Evolutionary conservation across 1,140 invertebrate genomes (phyloP), one percentile per base, ranked within the genome.

Genomic region (Amphibalanus amphitrite): DNA sequence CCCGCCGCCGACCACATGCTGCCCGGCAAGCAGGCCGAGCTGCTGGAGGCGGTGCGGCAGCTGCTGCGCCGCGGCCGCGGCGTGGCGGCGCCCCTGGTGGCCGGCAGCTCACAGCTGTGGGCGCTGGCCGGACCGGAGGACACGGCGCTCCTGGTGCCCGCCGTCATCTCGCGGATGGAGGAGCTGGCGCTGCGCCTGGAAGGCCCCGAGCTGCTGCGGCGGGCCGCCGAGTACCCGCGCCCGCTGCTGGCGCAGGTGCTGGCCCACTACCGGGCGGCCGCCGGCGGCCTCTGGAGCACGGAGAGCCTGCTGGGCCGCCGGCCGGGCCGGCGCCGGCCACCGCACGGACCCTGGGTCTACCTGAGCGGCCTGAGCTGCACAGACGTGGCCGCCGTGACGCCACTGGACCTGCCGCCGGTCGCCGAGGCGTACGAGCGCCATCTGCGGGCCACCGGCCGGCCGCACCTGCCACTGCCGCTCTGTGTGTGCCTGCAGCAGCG

Each of bases 401-500:
- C 65, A 8, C 65, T 67, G 8, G 65, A 67, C 28, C n/a, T 67
- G n/a, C 6, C 23, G 28, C 65, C 65, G 3, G 28, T 67, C 10
- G 65, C 65, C 65, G 65, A 67, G 65, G n/a, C 8, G 28, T 28
- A 28, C 10, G 65, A 67, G n/a, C 6, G 65, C 0, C 65, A 67
- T n/a, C 65, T 67, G 65, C n/a, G 26, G 8, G 65, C 65, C 65
- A 26, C 28, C 8, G n/a, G 28, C 28, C n/a, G 4, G 38, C 6
- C 47, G 10, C 13, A 13, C 65, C 26, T 67, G 65, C 65, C 65
- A 26, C 65, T 67, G 3, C 1, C 8, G 26, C 3, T 67, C 8
- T 67, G 65, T 17, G 65, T 67, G 65, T 67, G 65, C 28, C 65
- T 67, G 65, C n/a, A 67, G 65, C 65, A 67, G 28, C n/a, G 28